These are phyloP conservation scores for Aulostomus chinensis DNA, from an alignment of 2,797 vertebrate genomes.

Conservation along the genomic window DNA sequence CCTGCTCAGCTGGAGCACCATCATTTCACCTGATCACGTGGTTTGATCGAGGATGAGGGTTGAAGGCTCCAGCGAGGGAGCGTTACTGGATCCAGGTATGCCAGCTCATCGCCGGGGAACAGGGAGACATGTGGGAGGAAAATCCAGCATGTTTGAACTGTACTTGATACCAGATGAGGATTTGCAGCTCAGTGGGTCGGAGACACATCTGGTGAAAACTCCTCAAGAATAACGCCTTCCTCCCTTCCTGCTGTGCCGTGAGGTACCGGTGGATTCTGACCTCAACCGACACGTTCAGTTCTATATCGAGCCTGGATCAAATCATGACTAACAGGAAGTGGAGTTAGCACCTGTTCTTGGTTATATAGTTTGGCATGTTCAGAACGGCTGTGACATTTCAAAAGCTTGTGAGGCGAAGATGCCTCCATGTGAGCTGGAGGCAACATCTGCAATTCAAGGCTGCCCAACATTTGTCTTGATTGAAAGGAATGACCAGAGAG, in stretches of 20 bases:
- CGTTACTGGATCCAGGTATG: conserved; percentile 36
- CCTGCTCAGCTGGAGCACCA: no score
- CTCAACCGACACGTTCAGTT: conserved; percentile 20
- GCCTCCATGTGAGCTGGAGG: conserved; percentile 11
- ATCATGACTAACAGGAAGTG: conserved; percentile 7
- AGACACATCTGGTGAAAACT: conserved; percentile 4
- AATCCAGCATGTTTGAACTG: conserved; percentile 15
- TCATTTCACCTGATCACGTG: no score
- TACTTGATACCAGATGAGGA: conserved; percentile 39
- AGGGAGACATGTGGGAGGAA: conserved; percentile 3
- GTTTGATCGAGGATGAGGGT: no score
- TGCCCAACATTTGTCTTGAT: conserved; percentile 39
- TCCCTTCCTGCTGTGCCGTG: no score
- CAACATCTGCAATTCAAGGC: conserved; percentile 50
- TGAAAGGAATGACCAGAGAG: conserved; percentile 27
- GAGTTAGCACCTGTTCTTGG: conserved; percentile 53
- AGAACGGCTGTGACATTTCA: conserved; percentile 28
- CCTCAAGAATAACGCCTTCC: no score
- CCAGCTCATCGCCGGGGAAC: conserved; percentile 25
- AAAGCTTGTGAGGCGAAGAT: conserved; percentile 20
- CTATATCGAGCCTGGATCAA: conserved; percentile 20
- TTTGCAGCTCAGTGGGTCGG: conserved; percentile 31
- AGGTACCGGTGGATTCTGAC: conserved; percentile 12
- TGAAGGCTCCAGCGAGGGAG: no score
- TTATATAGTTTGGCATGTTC: conserved; percentile 39